A percentile compares a stretch with the other conserved stretches of the same genome.
Conservation (phyloP, 2,113 vertebrate species). For the Delphinapterus leucas region DNA sequence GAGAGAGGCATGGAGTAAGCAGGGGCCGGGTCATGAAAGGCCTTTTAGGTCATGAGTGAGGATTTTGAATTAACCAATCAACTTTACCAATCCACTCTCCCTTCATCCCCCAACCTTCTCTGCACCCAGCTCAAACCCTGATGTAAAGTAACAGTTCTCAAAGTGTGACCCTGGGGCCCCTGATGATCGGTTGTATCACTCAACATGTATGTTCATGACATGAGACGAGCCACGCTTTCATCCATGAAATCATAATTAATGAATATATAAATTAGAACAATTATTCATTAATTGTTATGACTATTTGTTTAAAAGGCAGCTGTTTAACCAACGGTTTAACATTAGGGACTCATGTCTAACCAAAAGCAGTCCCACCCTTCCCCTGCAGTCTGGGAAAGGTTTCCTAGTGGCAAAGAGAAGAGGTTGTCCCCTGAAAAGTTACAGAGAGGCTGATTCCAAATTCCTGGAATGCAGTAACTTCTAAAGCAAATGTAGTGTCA, state of each 20-base stretch:
- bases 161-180: not conserved
- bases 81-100: not conserved
- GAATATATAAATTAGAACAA: not conserved
- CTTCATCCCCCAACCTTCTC: not conserved
- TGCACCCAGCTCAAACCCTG: not conserved
- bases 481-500: slow-evolving; percentile 29
- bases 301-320: slow-evolving; percentile 2
- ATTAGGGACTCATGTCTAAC: not conserved
- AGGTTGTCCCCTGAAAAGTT: not conserved
- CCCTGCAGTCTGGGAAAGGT: slow-evolving; percentile 10
- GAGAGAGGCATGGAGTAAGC: not conserved
- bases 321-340: not conserved
- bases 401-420: not conserved
- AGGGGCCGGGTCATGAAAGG: not conserved
- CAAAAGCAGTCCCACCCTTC: not conserved
- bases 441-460: not conserved
- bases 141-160: not conserved
- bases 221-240: not conserved
- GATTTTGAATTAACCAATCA: not conserved
- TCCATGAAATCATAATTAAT: not conserved
- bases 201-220: not conserved
- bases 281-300: not conserved
- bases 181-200: not conserved
- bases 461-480: slow-evolving; percentile 47
- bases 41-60: not conserved